These are phyloP conservation scores for Morpho deidamia DNA, from an alignment of 2,888 invertebrate genomes.

Conservation along the genomic window DNA sequence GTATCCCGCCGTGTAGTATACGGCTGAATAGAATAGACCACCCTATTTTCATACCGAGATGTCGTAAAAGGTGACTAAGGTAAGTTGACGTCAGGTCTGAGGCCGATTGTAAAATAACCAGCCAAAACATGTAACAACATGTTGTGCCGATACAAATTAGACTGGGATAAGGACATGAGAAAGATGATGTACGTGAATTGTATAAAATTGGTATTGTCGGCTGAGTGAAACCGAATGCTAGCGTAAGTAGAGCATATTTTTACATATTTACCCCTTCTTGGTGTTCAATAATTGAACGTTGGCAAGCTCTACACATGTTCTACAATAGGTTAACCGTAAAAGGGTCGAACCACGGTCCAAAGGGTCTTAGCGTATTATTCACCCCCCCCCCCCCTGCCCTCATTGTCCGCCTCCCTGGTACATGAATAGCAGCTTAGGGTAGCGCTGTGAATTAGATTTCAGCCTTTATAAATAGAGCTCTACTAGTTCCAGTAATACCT, in stretches of 20 bases:
- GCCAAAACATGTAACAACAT: no score
- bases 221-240: background rate
- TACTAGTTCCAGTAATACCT: no score
- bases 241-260: background rate
- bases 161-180: no score
- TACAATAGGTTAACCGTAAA: conserved; percentile 21
- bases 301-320: conserved; percentile 9
- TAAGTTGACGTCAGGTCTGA: no score
- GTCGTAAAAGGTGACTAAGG: no score
- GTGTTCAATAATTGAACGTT: conserved; percentile 14
- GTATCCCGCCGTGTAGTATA: no score
- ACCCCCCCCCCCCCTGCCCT: conserved; percentile 21
- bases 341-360: conserved; percentile 22
- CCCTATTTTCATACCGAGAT: no score
- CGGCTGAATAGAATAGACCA: no score
- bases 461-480: background rate
- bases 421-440: conserved; percentile 16
- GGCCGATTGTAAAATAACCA: no score
- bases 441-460: conserved; percentile 3
- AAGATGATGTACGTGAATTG: no score
- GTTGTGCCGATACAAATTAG: no score
- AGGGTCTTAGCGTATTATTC: conserved; percentile 22
- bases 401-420: conserved; percentile 19
- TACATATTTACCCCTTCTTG: conserved; percentile 1
- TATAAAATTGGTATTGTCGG: no score